These are phyloP conservation scores for Dusona sp. DNA, from an alignment of 2,888 invertebrate genomes.

Conservation along the genomic window DNA sequence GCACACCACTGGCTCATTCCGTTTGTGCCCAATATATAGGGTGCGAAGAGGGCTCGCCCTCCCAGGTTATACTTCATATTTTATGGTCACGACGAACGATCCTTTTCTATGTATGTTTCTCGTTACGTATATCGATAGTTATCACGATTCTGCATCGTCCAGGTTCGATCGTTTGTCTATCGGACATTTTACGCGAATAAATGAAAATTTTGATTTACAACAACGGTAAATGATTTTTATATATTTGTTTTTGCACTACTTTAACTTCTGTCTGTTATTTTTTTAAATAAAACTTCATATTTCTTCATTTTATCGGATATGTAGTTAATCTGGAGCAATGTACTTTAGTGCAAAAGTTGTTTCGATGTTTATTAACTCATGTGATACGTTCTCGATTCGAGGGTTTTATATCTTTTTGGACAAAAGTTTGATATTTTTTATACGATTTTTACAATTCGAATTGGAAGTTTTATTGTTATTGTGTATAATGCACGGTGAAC, in stretches of 20 bases:
- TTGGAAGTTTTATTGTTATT: background rate
- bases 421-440: background rate
- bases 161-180: background rate
- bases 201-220: background rate
- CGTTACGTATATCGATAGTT: conserved; percentile 13
- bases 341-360: background rate
- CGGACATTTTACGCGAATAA: background rate
- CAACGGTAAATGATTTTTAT: too few relatives aligned
- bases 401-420: background rate
- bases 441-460: background rate
- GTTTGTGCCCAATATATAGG: conserved; percentile 48
- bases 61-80: conserved; percentile 63
- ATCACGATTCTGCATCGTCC: background rate
- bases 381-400: background rate
- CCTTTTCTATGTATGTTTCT: conserved; percentile 15
- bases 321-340: too few relatives aligned
- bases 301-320: too few relatives aligned
- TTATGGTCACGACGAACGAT: conserved; percentile 59
- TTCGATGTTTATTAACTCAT: background rate
- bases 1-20: conserved; percentile 61
- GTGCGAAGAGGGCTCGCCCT: background rate
- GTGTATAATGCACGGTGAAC: background rate
- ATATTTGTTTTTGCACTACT: background rate
- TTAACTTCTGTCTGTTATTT: background rate
- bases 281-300: too few relatives aligned